Evolutionary conservation across 2,797 vertebrate species (phyloP), one percentile per base, ranked within the genome.

Genomic region (Melopsittacus undulatus): DNA sequence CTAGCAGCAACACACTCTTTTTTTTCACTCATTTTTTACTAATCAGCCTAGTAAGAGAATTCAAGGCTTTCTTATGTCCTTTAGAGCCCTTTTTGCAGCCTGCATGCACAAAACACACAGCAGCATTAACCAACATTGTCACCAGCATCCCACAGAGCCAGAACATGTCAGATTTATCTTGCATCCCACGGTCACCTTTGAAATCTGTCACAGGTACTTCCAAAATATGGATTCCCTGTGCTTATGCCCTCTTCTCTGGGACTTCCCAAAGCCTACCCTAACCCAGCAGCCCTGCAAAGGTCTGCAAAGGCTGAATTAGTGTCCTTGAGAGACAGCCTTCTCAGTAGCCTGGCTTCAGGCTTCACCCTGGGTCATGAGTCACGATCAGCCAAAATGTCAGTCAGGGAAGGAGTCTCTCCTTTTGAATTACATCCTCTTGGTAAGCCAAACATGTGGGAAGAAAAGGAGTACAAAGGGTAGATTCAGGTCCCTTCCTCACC

Each of bases 321-420:
- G 20, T 40, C 80, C 40, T 3, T 21, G 43, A 14, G 23, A 66
- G 18, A 30, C 85, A 72, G 13, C 7, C 26, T 42, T 34, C 40
- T 24, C 13, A 1, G 40, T 36, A 87, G 52, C 45, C 18, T 7
- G 2, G 22, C 72, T 34, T 54, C 69, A 43, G 2, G 24, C 61
- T 40, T 54, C 62, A 40, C 15, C 36, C 22, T 27, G 34, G 24
- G 19, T 57, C 51, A 42, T 0, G 5, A 3, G 0, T 7, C 36
- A 36, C 0, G 0, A 51, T 32, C 57, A 73, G 51, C 26, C 40
- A 13, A 61, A 54, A 21, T 40, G 42, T 66, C 1, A 30, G 38
- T 15, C 26, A 63, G 43, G 40, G 34, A 77, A 54, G 15, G 36
- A 66, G 20, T 66, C 27, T 59, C n/a, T 59, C n/a, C 26, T 42